phyloP scores from a whole-genome alignment of 92 coral and sea anemone genomes.

The Epizoanthus ramosus region DNA sequence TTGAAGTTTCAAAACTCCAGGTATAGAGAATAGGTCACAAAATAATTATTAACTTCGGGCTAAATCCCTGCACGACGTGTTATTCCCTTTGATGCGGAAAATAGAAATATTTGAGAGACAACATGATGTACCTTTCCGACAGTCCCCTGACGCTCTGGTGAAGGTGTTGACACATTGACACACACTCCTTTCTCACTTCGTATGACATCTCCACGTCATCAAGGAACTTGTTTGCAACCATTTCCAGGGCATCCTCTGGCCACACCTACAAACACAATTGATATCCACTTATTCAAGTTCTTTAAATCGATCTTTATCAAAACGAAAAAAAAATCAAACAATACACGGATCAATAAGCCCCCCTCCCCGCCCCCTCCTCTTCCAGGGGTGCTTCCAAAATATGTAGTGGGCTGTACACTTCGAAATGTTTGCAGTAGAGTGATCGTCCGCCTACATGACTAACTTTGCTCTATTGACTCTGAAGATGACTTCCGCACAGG shows the following conservation, averaged over 20 bases:
- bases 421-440: too few relatives aligned
- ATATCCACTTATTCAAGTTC: not conserved
- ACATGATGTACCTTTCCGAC: conserved; percentile 76
- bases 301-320: not conserved
- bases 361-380: too few relatives aligned
- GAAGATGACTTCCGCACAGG: too few relatives aligned
- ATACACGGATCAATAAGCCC: too few relatives aligned
- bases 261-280: conserved; percentile 67
- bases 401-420: too few relatives aligned
- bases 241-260: conserved; percentile 98
- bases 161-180: conserved; percentile 88
- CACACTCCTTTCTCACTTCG: conserved; percentile 84
- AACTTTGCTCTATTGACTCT: too few relatives aligned
- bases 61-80: too few relatives aligned
- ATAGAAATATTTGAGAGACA: not conserved
- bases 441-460: too few relatives aligned
- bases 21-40: not conserved
- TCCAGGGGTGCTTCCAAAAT: too few relatives aligned
- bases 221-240: conserved; percentile 98
- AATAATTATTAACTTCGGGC: too few relatives aligned
- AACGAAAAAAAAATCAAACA: not conserved
- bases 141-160: conserved; percentile 89
- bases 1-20: not conserved
- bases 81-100: not conserved
- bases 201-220: conserved; percentile 97